phyloP scores from a whole-genome alignment of 2,888 invertebrate species.

The Macropis europaea region DNA sequence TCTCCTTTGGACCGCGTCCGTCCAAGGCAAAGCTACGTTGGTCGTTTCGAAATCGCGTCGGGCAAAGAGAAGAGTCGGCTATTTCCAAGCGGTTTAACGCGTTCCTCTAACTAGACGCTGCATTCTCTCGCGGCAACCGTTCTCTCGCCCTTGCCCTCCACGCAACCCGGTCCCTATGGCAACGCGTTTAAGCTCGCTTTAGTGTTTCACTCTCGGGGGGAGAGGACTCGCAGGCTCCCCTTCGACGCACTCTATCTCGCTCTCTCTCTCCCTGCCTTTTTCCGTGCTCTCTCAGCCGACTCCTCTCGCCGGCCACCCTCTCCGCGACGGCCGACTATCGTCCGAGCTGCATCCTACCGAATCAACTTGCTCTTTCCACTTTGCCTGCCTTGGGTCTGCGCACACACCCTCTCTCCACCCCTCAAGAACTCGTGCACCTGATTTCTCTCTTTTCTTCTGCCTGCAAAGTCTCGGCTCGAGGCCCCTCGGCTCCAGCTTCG shows the following conservation, averaged over 20 bases:
- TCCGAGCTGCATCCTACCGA: conserved; percentile 36
- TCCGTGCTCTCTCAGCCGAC: background rate
- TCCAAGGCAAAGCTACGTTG: background rate
- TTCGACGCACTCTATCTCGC: conserved; percentile 18
- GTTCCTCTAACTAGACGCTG: conserved; percentile 28
- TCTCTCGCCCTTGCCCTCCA: conserved; percentile 26
- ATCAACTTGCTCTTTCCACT: conserved; percentile 21
- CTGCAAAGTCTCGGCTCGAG: background rate
- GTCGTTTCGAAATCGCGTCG: conserved; percentile 1
- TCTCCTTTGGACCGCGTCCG: background rate
- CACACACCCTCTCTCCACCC: background rate
- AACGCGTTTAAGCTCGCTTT: conserved; percentile 71
- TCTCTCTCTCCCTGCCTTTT: background rate
- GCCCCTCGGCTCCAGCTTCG: conserved; percentile 13
- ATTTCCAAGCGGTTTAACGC: conserved; percentile 41
- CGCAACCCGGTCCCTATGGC: conserved; percentile 67
- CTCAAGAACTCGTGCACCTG: conserved; percentile 9
- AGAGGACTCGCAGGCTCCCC: conserved; percentile 39
- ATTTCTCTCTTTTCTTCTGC: background rate
- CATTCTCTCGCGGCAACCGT: conserved; percentile 15
- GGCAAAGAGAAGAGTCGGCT: conserved; percentile 15
- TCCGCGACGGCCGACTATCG: conserved; percentile 45
- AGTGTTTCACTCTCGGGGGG: conserved; percentile 66
- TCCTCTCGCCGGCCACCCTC: conserved; percentile 18
- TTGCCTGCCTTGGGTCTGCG: background rate